Evolutionary conservation across 2,113 vertebrate species (phyloP).

Genomic region (Coregonus clupeaformis): DNA sequence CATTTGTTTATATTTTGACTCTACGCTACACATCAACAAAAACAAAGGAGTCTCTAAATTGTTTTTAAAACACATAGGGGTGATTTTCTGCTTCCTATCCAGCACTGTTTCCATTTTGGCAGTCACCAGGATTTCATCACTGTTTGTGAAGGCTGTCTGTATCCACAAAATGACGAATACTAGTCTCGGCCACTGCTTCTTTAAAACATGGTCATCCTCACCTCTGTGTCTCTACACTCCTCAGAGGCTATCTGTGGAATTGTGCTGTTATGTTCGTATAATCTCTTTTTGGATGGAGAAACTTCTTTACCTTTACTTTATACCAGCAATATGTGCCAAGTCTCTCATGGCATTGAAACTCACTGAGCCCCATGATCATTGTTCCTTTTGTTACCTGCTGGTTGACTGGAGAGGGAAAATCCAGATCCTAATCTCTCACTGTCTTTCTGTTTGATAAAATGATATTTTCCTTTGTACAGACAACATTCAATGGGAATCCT

Average conservation of each 20-base stretch:
- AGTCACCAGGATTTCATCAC: not conserved
- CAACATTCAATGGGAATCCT: constrained; percentile 17
- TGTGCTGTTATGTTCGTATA: constrained; percentile 12
- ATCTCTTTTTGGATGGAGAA: constrained; percentile 11
- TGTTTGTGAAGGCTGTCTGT: not conserved
- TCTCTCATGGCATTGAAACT: constrained; percentile 1
- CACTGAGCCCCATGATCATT: constrained; percentile 24
- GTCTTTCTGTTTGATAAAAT: constrained; percentile 9
- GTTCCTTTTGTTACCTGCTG: constrained; percentile 37
- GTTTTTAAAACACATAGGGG: not conserved
- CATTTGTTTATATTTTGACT: constrained; percentile 33
- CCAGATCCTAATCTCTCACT: constrained; percentile 23
- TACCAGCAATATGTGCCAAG: constrained; percentile 25
- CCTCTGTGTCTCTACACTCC: constrained; percentile 6
- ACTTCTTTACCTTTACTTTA: not conserved
- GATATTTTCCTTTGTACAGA: not conserved
- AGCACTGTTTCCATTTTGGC: not conserved
- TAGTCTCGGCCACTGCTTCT: not conserved
- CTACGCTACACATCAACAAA: constrained; percentile 31
- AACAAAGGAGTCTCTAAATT: not conserved
- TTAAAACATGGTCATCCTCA: not conserved
- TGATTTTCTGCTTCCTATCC: constrained; percentile 18
- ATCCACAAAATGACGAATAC: not conserved
- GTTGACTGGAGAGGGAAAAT: constrained; percentile 7
- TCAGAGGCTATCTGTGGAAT: constrained; percentile 4